phyloP scores from a whole-genome alignment of 2,113 vertebrate genomes.

The Pluvialis apricaria region DNA sequence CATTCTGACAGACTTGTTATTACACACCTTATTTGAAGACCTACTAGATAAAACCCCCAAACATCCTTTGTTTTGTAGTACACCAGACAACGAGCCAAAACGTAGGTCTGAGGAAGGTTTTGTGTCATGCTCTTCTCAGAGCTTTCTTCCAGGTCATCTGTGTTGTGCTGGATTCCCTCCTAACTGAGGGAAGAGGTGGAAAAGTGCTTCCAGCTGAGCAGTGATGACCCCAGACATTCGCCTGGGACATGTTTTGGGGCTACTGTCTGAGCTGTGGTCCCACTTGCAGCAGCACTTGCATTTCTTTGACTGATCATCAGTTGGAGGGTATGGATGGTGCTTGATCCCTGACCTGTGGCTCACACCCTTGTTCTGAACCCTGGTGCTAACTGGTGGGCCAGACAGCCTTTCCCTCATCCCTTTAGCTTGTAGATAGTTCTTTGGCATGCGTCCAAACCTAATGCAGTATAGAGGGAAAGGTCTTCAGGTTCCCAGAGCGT shows the following conservation, averaged over 20 bases:
- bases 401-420: not conserved
- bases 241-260: not conserved
- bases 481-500: not conserved
- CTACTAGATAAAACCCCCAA: not conserved
- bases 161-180: not conserved
- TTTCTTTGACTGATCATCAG: not conserved
- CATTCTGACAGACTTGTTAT: not conserved
- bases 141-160: not conserved
- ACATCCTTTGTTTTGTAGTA: not conserved
- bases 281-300: not conserved
- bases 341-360: not conserved
- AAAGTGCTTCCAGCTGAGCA: not conserved
- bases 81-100: not conserved
- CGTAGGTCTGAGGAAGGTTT: not conserved
- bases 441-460: slow-evolving; percentile 6
- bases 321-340: not conserved
- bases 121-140: not conserved
- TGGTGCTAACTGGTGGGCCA: not conserved
- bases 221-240: not conserved
- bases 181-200: not conserved
- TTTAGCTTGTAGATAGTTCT: not conserved
- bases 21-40: not conserved
- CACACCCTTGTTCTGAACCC: not conserved
- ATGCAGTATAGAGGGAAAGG: not conserved
- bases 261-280: not conserved